These are phyloP conservation scores for Crotalus viridis DNA, from an alignment of 2,113 vertebrate genomes.

Conservation along the genomic window DNA sequence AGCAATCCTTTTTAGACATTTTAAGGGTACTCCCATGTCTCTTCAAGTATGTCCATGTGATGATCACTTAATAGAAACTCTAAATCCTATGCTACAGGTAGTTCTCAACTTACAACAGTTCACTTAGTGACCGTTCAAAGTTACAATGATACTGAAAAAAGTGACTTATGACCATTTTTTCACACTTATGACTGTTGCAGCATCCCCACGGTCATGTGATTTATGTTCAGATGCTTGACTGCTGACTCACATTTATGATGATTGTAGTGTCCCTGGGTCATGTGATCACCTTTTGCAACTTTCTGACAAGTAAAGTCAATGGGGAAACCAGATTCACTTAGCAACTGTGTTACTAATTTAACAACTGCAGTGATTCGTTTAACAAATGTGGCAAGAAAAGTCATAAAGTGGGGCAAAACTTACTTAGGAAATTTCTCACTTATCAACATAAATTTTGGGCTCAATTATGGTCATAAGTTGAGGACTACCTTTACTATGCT, in stretches of 20 bases:
- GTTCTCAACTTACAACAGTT: background rate
- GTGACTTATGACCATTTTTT: background rate
- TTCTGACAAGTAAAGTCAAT: too few relatives aligned
- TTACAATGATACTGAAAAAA: background rate
- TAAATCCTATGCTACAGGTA: background rate
- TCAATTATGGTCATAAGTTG: background rate
- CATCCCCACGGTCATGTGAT: too few relatives aligned
- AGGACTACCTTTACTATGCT: background rate
- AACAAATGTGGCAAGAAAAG: background rate
- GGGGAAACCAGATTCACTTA: too few relatives aligned
- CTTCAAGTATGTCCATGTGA: background rate
- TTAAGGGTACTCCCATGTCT: background rate
- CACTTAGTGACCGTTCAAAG: too few relatives aligned
- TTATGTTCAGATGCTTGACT: too few relatives aligned
- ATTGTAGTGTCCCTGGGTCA: too few relatives aligned
- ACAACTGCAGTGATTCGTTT: background rate
- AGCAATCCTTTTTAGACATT: background rate
- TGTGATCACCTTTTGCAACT: too few relatives aligned
- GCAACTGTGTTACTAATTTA: background rate
- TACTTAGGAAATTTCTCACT: background rate
- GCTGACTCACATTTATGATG: too few relatives aligned
- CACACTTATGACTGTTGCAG: too few relatives aligned
- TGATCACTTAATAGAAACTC: background rate
- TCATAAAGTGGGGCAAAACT: background rate
- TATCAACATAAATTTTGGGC: background rate